Conservation (phyloP, 1,140 invertebrate genomes). For the Psilanteris sp. region DNA sequence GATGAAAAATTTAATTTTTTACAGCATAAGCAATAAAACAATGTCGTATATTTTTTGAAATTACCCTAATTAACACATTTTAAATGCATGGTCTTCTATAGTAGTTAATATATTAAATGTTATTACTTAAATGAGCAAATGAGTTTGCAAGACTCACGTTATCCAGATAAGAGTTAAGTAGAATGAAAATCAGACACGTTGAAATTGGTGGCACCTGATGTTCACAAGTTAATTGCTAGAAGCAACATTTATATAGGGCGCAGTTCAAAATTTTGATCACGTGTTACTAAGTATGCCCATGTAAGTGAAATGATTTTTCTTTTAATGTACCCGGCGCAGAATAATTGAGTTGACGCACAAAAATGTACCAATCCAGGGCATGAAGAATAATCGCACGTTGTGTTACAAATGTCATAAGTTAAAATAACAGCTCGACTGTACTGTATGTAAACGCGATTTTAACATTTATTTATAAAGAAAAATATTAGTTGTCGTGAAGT, state of each 20-base stretch:
- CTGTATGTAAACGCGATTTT: constrained; percentile 42
- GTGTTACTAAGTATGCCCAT: constrained; percentile 33
- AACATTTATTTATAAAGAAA: constrained; percentile 43
- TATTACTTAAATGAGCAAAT: no score
- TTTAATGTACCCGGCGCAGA: constrained; percentile 56
- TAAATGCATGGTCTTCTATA: no score
- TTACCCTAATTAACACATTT: no score
- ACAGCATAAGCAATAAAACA: no score
- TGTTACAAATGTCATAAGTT: constrained; percentile 35
- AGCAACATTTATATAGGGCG: constrained; percentile 37
- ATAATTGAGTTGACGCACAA: constrained; percentile 64
- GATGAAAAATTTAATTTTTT: no score
- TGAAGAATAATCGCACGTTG: no score
- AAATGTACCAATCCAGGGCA: no score
- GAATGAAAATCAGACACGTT: no score
- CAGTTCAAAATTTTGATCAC: constrained; percentile 41
- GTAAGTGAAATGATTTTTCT: constrained; percentile 58
- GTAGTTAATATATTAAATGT: no score
- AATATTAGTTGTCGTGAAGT: constrained; percentile 53
- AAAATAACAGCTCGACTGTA: constrained; percentile 58
- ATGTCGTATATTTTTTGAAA: no score
- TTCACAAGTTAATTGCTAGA: constrained; percentile 41
- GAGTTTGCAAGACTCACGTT: no score
- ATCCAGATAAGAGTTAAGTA: no score
- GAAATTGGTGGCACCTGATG: constrained; percentile 6